Percentiles rank a stretch among this genome's conserved stretches.
These are phyloP conservation scores for Agrotis puta DNA, from an alignment of 2,888 invertebrate species.

Conservation along the genomic window DNA sequence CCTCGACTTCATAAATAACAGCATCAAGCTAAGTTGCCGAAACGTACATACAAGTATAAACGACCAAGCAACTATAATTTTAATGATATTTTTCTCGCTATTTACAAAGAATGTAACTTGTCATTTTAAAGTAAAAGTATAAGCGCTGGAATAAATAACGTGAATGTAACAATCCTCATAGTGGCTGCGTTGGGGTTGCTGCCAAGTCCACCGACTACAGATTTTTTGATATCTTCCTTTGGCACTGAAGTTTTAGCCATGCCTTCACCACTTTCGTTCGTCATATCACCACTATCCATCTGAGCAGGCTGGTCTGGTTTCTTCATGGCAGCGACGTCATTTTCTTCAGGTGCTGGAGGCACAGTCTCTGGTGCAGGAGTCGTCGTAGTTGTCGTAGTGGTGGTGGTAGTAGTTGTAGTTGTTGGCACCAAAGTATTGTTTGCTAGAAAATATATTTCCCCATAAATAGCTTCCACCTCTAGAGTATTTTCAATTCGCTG, in stretches of 20 bases:
- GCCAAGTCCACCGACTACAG: slow-evolving; percentile 83
- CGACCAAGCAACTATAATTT: slow-evolving; percentile 81
- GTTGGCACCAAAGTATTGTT: slow-evolving; percentile 95
- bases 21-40: slow-evolving; percentile 84
- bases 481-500: slow-evolving; percentile 92
- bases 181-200: slow-evolving; percentile 78
- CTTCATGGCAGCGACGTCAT: slow-evolving; percentile 82
- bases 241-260: slow-evolving; percentile 73
- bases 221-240: slow-evolving; percentile 83
- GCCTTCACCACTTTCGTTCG: slow-evolving; percentile 81
- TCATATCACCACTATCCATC: slow-evolving; percentile 78
- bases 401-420: slow-evolving; percentile 92
- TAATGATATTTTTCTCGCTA: slow-evolving; percentile 80
- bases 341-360: slow-evolving; percentile 87
- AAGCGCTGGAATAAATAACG: slow-evolving; percentile 79
- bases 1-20: slow-evolving; percentile 78
- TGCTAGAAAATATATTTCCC: slow-evolving; percentile 94
- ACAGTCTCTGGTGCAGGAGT: slow-evolving; percentile 89
- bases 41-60: slow-evolving; percentile 74
- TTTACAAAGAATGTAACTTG: slow-evolving; percentile 79
- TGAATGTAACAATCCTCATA: slow-evolving; percentile 71
- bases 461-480: slow-evolving; percentile 93
- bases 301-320: slow-evolving; percentile 75
- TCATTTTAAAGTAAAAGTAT: slow-evolving; percentile 80
- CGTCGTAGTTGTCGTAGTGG: slow-evolving; percentile 91